Evolutionary conservation across 1,140 invertebrate species (phyloP), one percentile per base, ranked within the genome.

Genomic region (Oreohelix idahoensis): DNA sequence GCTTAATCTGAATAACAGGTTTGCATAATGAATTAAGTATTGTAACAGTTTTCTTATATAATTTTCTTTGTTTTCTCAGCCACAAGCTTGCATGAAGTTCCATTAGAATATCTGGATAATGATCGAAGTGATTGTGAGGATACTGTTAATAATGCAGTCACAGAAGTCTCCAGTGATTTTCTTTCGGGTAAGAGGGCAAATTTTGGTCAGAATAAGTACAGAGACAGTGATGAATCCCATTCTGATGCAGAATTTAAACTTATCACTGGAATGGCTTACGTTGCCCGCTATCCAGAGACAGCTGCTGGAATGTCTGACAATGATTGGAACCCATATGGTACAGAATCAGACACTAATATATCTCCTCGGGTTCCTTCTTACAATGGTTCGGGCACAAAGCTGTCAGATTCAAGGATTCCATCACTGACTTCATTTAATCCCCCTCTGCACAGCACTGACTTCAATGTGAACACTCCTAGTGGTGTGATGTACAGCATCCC

Each of bases 291-390:
- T 58, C 86, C 86, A 32, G 86, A 87, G 75, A 79, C 84, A 20
- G 83, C 81, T 0, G 58, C 78, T 35, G 86, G 86, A 13, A 42
- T 87, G 51, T 87, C 86, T 39, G 86, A 87, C 79, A 86, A 32
- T 42, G 86, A 87, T 66, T 87, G 86, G 86, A 87, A 87, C 38
- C 84, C 84, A 29, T 87, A 87, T 73, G 83, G 83, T 20, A 86
- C 86, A 36, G 86, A 87, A 66, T 87, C 86, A 20, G 86, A 87
- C 82, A 83, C 77, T 17, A 87, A 87, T 75, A 42, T 45, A 2
- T 84, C 84, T n/a, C 86, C 86, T 2, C 35, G 86, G 32, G 32
- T 83, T 32, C 53, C 38, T n/a, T 10, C 32, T 45, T 29, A 79
- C 2, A 26, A 66, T 13, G n/a, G 36, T n/a, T 26, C 29, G 29